Evolutionary conservation across 2,797 vertebrate species (phyloP).

Genomic region (Ispidina picta): DNA sequence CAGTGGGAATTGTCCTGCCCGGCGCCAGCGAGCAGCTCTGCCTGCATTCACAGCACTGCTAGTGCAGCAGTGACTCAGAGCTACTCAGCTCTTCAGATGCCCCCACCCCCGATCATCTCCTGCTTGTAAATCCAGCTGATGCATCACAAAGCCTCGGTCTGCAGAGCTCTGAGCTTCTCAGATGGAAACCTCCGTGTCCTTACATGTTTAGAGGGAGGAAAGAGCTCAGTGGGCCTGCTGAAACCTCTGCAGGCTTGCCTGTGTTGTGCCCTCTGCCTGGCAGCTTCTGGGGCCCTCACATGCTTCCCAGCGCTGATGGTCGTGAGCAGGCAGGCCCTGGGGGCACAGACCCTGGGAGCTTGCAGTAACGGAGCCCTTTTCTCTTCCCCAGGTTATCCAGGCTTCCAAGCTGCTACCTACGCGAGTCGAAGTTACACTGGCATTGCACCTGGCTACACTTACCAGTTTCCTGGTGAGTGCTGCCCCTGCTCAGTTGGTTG

Average conservation of each 20-base stretch:
- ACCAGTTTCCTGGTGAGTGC: constrained; percentile 96
- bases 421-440: constrained; percentile 98
- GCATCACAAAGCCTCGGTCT: constrained; percentile 10
- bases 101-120: not conserved
- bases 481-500: not conserved
- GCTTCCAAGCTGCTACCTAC: constrained; percentile 97
- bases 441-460: constrained; percentile 96
- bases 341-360: not conserved
- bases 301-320: not conserved
- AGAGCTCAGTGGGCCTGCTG: not conserved
- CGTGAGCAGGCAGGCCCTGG: not conserved
- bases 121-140: constrained; percentile 12
- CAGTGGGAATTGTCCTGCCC: not conserved
- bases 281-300: not conserved
- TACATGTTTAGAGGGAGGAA: not conserved
- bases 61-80: constrained; percentile 12
- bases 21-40: not conserved
- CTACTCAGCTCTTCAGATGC: not conserved
- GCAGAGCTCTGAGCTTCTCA: not conserved
- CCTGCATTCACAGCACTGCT: not conserved
- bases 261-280: accelerated
- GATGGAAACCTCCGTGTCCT: not conserved
- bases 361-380: constrained; percentile 9
- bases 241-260: not conserved
- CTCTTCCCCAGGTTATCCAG: constrained; percentile 88